Percentiles rank a stretch among this genome's conserved stretches.
Conservation (phyloP, 2,888 invertebrate genomes). For the Ischnura elegans region DNA sequence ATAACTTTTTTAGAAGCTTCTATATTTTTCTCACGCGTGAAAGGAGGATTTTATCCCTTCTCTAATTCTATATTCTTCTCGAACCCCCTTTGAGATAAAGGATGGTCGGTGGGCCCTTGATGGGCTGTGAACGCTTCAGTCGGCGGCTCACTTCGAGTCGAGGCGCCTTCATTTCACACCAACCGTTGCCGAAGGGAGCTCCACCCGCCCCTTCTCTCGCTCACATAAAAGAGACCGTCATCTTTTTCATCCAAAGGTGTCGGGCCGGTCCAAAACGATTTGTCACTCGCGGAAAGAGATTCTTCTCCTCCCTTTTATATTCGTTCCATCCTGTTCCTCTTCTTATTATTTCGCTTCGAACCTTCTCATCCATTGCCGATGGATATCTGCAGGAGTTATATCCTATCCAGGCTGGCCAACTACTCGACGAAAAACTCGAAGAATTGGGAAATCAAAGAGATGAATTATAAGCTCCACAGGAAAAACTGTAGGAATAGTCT, state of each 20-base stretch:
- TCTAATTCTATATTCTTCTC: slow-evolving; percentile 17
- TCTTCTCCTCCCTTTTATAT: not conserved
- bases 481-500: too few relatives aligned
- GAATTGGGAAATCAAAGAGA: too few relatives aligned
- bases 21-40: too few relatives aligned
- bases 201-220: too few relatives aligned
- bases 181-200: not conserved
- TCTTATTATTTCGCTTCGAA: not conserved
- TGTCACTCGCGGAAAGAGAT: slow-evolving; percentile 4
- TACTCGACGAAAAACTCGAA: too few relatives aligned
- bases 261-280: not conserved
- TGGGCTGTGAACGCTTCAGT: too few relatives aligned
- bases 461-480: too few relatives aligned
- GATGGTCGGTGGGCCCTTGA: not conserved
- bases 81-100: slow-evolving; percentile 6
- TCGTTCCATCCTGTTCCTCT: not conserved
- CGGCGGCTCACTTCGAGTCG: not conserved
- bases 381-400: not conserved
- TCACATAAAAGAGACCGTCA: not conserved
- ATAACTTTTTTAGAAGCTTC: too few relatives aligned
- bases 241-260: not conserved
- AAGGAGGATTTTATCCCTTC: not conserved
- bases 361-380: not conserved
- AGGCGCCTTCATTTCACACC: not conserved
- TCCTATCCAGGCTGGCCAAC: too few relatives aligned